Conservation (phyloP, 1,140 invertebrate genomes). For the Drosophila dunni region DNA sequence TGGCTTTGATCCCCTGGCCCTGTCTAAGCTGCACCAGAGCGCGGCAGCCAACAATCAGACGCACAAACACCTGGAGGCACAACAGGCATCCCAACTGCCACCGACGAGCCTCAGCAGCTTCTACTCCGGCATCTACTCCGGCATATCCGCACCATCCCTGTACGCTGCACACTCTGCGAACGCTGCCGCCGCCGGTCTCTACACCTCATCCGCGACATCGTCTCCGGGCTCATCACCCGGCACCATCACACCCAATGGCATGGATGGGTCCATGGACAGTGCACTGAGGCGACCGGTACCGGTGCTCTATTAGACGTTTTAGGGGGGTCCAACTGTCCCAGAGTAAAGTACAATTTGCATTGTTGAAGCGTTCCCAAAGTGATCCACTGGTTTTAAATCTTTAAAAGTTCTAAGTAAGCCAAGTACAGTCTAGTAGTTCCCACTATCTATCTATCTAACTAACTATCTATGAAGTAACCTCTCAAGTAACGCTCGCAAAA, state of each 20-base stretch:
- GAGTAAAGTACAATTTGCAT: conserved; percentile 79
- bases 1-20: conserved; percentile 88
- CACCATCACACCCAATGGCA: conserved; percentile 75
- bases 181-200: conserved; percentile 74
- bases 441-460: conserved; percentile 29
- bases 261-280: conserved; percentile 82
- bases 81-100: conserved; percentile 84
- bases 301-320: conserved; percentile 85
- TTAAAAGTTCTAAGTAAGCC: conserved; percentile 82
- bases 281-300: conserved; percentile 86
- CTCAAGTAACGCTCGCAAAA: conserved; percentile 59
- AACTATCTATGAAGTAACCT: conserved; percentile 27
- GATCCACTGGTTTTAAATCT: conserved; percentile 84
- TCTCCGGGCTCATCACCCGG: conserved; percentile 85
- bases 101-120: conserved; percentile 87
- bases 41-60: conserved; percentile 76
- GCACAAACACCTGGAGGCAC: conserved; percentile 72
- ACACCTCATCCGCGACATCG: conserved; percentile 84
- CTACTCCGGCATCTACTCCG: conserved; percentile 87
- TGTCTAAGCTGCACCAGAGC: conserved; percentile 86
- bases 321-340: conserved; percentile 45
- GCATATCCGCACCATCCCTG: conserved; percentile 84
- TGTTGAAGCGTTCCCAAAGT: conserved; percentile 81
- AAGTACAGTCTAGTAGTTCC: conserved; percentile 42
- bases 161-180: conserved; percentile 84